A percentile compares a stretch with the other conserved stretches of the same genome.
These are phyloP conservation scores for Lepus townsendii DNA, from an alignment of 2,797 vertebrate species.

Conservation along the genomic window DNA sequence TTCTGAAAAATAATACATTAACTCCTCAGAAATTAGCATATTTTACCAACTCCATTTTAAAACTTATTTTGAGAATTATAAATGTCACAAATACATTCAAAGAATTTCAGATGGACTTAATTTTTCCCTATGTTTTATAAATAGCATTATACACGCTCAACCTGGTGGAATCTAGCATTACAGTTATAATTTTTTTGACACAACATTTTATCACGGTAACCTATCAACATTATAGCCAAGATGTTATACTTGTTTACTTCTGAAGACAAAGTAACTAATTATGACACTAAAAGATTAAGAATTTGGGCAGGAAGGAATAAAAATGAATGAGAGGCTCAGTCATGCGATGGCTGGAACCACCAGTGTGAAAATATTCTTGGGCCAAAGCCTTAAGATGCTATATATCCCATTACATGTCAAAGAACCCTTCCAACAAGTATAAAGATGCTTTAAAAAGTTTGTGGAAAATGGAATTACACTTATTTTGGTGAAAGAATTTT, in stretches of 20 bases:
- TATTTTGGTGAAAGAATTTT: too few species aligned
- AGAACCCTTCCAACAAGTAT: conserved; percentile 2
- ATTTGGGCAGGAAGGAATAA: conserved; percentile 40
- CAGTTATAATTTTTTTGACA: conserved; percentile 33
- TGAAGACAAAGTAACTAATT: conserved; percentile 26
- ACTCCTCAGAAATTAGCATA: neutral
- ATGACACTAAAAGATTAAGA: conserved; percentile 17
- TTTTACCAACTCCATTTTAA: neutral
- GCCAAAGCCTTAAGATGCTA: neutral
- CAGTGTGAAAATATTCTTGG: neutral
- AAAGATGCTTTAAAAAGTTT: neutral
- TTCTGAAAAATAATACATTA: conserved; percentile 58
- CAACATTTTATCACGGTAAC: neutral
- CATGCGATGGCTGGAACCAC: neutral
- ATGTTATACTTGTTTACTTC: conserved; percentile 16
- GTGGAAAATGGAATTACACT: too few species aligned
- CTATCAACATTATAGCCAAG: neutral
- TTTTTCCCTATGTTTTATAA: neutral
- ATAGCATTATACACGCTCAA: neutral
- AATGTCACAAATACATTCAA: conserved; percentile 44
- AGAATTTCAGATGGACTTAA: conserved; percentile 6
- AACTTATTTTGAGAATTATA: conserved; percentile 43
- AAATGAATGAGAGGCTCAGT: conserved; percentile 2
- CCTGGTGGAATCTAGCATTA: neutral
- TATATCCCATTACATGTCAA: neutral